phyloP scores from a whole-genome alignment of 2,113 vertebrate genomes.

The Poicephalus gulielmi region DNA sequence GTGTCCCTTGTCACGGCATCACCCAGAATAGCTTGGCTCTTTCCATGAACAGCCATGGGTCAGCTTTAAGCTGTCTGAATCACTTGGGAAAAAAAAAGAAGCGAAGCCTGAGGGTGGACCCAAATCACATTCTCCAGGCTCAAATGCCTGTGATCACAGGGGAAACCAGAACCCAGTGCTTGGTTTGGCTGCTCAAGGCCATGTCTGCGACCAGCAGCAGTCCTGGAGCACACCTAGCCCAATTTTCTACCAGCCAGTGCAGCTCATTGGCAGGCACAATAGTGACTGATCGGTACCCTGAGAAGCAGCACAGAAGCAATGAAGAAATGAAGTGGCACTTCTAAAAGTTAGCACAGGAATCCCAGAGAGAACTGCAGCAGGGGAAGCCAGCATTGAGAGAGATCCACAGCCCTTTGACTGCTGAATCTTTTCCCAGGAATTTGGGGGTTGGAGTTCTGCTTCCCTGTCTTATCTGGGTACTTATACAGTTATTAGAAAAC shows the following conservation, averaged over 20 bases:
- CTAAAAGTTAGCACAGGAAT: background rate
- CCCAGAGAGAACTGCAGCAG: background rate
- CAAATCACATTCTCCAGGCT: background rate
- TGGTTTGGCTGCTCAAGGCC: background rate
- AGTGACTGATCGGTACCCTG: background rate
- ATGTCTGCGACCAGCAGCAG: background rate
- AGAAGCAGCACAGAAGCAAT: background rate
- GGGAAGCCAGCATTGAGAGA: background rate
- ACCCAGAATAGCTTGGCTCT: background rate
- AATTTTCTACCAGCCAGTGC: background rate
- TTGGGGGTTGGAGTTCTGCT: background rate
- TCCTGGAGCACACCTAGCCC: background rate
- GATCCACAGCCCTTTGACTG: background rate
- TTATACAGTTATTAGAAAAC: background rate
- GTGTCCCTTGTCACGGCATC: background rate
- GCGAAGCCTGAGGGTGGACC: background rate
- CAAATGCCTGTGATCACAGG: background rate
- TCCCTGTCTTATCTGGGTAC: background rate
- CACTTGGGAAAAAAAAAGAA: background rate
- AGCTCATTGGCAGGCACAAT: background rate
- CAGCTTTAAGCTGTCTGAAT: background rate
- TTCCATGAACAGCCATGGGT: rapidly evolving
- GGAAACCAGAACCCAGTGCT: background rate
- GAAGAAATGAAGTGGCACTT: background rate
- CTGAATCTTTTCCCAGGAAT: background rate